Conservation (phyloP, 1,140 invertebrate species). For the Muscidifurax raptorellus region DNA sequence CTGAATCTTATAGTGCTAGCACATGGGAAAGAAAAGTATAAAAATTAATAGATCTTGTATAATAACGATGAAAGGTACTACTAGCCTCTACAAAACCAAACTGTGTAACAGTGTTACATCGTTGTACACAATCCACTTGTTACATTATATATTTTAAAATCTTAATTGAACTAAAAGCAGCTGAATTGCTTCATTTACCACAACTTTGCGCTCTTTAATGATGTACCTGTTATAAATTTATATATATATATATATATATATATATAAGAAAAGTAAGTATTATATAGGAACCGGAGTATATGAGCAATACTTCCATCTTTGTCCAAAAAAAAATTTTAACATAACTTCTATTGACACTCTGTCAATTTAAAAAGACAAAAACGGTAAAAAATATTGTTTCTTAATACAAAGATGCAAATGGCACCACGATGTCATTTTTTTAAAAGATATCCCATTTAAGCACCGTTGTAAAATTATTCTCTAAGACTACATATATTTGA, state of each 20-base stretch:
- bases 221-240: background rate
- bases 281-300: conserved; percentile 4
- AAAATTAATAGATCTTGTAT: conserved; percentile 45
- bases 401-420: conserved; percentile 36
- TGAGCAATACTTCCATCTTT: background rate
- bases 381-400: background rate
- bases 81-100: conserved; percentile 61
- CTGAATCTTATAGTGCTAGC: conserved; percentile 55
- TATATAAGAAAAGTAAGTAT: background rate
- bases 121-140: conserved; percentile 27
- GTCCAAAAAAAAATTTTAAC: background rate
- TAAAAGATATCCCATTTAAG: conserved; percentile 28
- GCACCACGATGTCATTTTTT: conserved; percentile 44
- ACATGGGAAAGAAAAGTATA: conserved; percentile 54
- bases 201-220: conserved; percentile 13
- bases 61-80: conserved; percentile 52
- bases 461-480: conserved; percentile 47
- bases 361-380: background rate
- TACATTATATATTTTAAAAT: conserved; percentile 46
- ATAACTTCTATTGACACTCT: background rate
- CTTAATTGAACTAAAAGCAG: conserved; percentile 51
- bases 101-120: conserved; percentile 49
- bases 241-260: too few relatives aligned
- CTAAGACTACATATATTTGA: conserved; percentile 33
- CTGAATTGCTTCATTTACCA: conserved; percentile 20